Evolutionary conservation across 2,113 vertebrate species (phyloP), one percentile per base, ranked within the genome.

Genomic region (Nycticebus coucang): DNA sequence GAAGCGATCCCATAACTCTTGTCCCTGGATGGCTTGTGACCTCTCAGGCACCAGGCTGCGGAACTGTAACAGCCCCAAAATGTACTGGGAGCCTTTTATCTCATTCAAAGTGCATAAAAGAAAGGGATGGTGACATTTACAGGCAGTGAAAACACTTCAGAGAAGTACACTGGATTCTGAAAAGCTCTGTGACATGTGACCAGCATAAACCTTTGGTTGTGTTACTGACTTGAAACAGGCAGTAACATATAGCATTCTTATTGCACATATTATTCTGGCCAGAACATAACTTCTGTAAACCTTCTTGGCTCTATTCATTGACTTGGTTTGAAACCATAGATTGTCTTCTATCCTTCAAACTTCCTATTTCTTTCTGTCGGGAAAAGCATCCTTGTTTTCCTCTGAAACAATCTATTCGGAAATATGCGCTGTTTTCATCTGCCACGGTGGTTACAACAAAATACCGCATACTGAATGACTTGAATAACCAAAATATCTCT

Each of bases 301-400:
- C 2, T 30, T 45, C 7, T 75, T 81, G 57, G 24, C 55, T 77
- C 60, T 77, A 19, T 94, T 91, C 66, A 41, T 80, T 66, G 26
- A 64, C 37, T 94, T 95, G 68, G 13, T 88, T 78, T 89, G 50
- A 95, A 96, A 91, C 9, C 18, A 60, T 18, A 17, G n/a, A 18
- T 64, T 77, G 93, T 83, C 14, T 74, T 91, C 37, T 59, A 57
- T 4, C 53, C 33, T 14, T 45, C 3, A n/a, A 50, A 50, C 4
- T 2, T 9, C n/a, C 21, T 22, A 9, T 55, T 86, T 89, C 22
- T 87, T 41, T 80, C 59, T 22, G 18, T n/a, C 59, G 69, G 41
- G 5, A 74, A 97, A 87, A 66, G 4, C 18, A 81, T 17, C 2
- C 9, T 94, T 84, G 19, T 10, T 89, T 18, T 89, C 15, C 24